Evolutionary conservation across 2,888 invertebrate species (phyloP).

Genomic region (Drosophila koepferae): DNA sequence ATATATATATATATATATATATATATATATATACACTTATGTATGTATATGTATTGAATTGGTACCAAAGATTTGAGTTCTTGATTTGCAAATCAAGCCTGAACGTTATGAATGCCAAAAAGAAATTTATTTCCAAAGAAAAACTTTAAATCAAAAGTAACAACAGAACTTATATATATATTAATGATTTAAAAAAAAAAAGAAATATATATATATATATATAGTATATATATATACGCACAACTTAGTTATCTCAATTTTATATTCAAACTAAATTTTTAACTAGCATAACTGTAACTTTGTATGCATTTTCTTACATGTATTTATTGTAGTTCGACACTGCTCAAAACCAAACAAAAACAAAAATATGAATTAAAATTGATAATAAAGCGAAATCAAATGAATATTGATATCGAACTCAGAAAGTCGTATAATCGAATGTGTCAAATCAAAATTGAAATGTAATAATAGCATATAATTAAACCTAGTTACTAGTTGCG

Average conservation of each 20-base stretch:
- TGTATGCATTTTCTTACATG: conserved; percentile 77
- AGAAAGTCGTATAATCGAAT: conserved; percentile 43
- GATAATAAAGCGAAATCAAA: neutral
- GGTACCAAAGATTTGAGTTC: conserved; percentile 52
- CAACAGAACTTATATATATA: neutral
- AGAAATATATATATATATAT: conserved; percentile 15
- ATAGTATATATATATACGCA: conserved; percentile 28
- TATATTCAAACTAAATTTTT: conserved; percentile 75
- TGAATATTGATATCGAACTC: conserved; percentile 17
- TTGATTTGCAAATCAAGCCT: conserved; percentile 9
- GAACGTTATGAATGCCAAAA: conserved; percentile 41
- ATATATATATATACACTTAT: conserved; percentile 11
- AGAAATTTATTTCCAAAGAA: conserved; percentile 24
- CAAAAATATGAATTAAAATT: neutral
- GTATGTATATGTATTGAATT: conserved; percentile 20
- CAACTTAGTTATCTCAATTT: conserved; percentile 79
- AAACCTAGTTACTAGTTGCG: conserved; percentile 59
- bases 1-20: conserved; percentile 10
- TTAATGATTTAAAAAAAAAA: conserved; percentile 15
- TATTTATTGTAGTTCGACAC: conserved; percentile 66
- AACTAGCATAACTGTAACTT: conserved; percentile 78
- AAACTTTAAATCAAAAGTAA: conserved; percentile 36
- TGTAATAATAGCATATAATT: conserved; percentile 49
- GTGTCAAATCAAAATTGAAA: conserved; percentile 46
- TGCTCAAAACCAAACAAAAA: conserved; percentile 43